Evolutionary conservation across 1,140 invertebrate species (phyloP).

Genomic region (Lethrus apterus): DNA sequence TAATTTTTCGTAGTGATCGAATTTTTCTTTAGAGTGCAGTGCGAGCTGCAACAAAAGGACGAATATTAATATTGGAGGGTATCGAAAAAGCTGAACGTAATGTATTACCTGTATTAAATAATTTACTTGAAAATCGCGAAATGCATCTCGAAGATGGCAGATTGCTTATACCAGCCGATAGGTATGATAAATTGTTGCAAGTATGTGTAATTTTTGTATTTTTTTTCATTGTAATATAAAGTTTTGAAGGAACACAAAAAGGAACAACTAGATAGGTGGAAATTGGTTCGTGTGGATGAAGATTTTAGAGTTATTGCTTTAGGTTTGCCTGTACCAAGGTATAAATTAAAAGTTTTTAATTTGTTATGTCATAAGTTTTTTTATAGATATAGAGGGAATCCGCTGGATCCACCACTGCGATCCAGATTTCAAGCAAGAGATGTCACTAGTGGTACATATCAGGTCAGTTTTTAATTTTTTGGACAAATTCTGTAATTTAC

Average conservation of each 20-base stretch:
- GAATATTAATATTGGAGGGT: conserved; percentile 89
- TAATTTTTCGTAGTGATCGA: neutral
- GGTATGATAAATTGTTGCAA: conserved; percentile 86
- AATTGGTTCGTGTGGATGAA: conserved; percentile 81
- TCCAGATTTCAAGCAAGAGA: conserved; percentile 92
- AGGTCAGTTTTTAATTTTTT: conserved; percentile 44
- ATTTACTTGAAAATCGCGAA: conserved; percentile 95
- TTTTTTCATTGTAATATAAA: neutral
- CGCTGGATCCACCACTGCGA: conserved; percentile 89
- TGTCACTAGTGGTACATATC: conserved; percentile 54
- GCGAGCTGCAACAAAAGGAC: conserved; percentile 77
- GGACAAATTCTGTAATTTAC: neutral
- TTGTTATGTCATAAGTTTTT: conserved; percentile 4
- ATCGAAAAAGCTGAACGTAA: conserved; percentile 97
- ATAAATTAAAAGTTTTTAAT: conserved; percentile 19
- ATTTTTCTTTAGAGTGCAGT: conserved; percentile 67
- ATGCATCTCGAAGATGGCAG: conserved; percentile 97
- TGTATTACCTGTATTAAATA: conserved; percentile 95
- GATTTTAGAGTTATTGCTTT: conserved; percentile 88
- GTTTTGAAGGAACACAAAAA: conserved; percentile 61
- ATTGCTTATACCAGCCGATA: conserved; percentile 77
- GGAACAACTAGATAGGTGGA: conserved; percentile 77
- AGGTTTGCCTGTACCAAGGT: conserved; percentile 76
- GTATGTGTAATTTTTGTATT: conserved; percentile 52
- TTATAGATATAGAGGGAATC: conserved; percentile 74